Evolutionary conservation across 2,888 invertebrate genomes (phyloP).

Genomic region (Dorcus hopei): DNA sequence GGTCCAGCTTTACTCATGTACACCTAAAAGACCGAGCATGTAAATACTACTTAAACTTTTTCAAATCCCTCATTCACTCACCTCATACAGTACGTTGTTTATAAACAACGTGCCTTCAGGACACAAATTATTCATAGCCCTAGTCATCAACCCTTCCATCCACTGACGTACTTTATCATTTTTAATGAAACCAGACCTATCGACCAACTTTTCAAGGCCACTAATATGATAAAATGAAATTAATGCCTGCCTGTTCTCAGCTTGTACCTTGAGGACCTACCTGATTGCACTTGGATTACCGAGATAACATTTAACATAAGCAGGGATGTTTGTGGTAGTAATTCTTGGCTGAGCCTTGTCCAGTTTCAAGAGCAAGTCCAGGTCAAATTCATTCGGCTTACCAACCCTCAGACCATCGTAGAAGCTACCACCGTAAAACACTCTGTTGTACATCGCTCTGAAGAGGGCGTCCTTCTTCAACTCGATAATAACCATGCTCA

Average conservation of each 20-base stretch:
- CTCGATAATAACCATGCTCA: slow-evolving; percentile 29
- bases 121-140: slow-evolving; percentile 42
- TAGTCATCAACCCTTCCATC: slow-evolving; percentile 54
- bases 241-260: not conserved
- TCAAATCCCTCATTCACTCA: slow-evolving; percentile 27
- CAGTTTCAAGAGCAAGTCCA: slow-evolving; percentile 54
- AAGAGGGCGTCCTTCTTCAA: slow-evolving; percentile 43
- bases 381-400: slow-evolving; percentile 61
- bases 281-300: slow-evolving; percentile 20
- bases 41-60: slow-evolving; percentile 5
- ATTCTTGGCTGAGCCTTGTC: too few species aligned
- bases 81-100: slow-evolving; percentile 25
- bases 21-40: slow-evolving; percentile 38
- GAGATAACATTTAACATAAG: slow-evolving; percentile 9
- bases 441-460: slow-evolving; percentile 33
- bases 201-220: slow-evolving; percentile 37
- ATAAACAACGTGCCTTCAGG: not conserved
- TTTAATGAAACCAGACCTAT: slow-evolving; percentile 46
- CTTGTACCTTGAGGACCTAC: not conserved
- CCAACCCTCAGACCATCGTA: slow-evolving; percentile 59
- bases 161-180: slow-evolving; percentile 53
- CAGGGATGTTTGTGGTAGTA: too few species aligned
- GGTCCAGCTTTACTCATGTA: slow-evolving; percentile 52
- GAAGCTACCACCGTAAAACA: slow-evolving; percentile 58
- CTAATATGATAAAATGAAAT: not conserved